These are phyloP conservation scores for Bursaphelenchus mucronatus DNA, from an alignment of 1,140 invertebrate species.

Conservation along the genomic window DNA sequence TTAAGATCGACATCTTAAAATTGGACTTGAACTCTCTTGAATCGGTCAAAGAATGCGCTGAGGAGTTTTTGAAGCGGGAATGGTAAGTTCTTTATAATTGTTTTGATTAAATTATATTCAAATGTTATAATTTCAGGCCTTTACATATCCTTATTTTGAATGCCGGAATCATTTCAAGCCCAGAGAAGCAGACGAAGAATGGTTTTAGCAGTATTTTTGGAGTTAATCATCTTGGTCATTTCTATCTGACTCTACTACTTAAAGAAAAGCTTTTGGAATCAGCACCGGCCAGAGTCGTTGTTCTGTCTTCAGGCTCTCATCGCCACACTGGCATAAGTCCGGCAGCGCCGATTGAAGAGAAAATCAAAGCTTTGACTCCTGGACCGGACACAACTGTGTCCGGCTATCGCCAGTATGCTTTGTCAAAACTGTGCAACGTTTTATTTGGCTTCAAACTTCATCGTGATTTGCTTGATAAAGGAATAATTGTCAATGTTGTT, in stretches of 20 bases:
- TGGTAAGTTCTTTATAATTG: too few species aligned
- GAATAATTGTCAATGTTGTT: background rate
- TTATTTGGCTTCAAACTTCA: background rate
- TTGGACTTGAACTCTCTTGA: too few species aligned
- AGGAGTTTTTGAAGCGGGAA: too few species aligned
- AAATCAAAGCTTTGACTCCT: too few species aligned
- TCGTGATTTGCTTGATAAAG: background rate
- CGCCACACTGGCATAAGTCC: conserved; percentile 16
- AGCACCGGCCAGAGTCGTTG: conserved; percentile 18
- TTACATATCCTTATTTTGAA: conserved; percentile 24
- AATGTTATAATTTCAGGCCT: conserved; percentile 14
- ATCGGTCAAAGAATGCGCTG: too few species aligned
- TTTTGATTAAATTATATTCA: background rate
- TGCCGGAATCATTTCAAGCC: conserved; percentile 23
- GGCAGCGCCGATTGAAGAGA: too few species aligned
- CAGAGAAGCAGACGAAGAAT: conserved; percentile 13
- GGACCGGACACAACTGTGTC: too few species aligned
- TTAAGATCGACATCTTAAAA: too few species aligned
- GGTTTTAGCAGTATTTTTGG: conserved; percentile 12
- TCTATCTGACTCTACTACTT: conserved; percentile 15
- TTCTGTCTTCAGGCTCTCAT: conserved; percentile 16
- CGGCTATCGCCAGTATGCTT: too few species aligned
- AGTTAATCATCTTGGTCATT: conserved; percentile 25
- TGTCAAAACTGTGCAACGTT: too few species aligned
- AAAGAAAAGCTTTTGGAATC: conserved; percentile 18